Conservation (phyloP, 2,113 vertebrate genomes). For the Phalacrocorax aristotelis region DNA sequence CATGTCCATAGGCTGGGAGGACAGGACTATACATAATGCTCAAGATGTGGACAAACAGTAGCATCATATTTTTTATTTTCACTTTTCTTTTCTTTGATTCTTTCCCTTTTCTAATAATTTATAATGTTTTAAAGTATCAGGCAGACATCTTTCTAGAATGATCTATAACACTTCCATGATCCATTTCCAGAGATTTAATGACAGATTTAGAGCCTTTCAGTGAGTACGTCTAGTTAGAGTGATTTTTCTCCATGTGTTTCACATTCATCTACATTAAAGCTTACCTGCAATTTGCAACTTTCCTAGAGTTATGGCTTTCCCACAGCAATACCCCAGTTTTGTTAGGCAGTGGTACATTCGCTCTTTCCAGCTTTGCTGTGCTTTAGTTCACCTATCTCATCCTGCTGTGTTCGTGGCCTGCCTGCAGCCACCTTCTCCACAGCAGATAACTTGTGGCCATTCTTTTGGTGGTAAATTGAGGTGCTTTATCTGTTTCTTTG, state of each 20-base stretch:
- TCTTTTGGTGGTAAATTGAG: neutral
- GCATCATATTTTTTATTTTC: neutral
- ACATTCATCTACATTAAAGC: neutral
- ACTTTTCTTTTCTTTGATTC: neutral
- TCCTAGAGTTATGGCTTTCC: neutral
- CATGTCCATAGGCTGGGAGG: neutral
- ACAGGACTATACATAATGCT: fast-evolving
- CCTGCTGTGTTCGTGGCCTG: neutral
- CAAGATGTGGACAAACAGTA: neutral
- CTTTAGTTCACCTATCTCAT: neutral
- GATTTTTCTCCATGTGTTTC: neutral
- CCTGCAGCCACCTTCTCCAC: neutral
- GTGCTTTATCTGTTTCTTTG: neutral
- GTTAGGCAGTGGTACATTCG: neutral
- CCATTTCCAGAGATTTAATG: neutral
- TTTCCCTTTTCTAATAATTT: neutral
- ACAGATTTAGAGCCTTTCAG: neutral
- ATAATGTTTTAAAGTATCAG: neutral
- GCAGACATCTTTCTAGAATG: neutral
- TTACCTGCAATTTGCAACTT: neutral
- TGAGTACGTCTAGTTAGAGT: neutral
- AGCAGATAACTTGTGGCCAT: neutral
- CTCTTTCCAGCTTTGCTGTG: neutral
- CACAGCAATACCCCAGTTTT: neutral
- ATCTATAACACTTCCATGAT: neutral